These are phyloP conservation scores for Charaxes varanes DNA, from an alignment of 1,140 invertebrate genomes.

Conservation along the genomic window DNA sequence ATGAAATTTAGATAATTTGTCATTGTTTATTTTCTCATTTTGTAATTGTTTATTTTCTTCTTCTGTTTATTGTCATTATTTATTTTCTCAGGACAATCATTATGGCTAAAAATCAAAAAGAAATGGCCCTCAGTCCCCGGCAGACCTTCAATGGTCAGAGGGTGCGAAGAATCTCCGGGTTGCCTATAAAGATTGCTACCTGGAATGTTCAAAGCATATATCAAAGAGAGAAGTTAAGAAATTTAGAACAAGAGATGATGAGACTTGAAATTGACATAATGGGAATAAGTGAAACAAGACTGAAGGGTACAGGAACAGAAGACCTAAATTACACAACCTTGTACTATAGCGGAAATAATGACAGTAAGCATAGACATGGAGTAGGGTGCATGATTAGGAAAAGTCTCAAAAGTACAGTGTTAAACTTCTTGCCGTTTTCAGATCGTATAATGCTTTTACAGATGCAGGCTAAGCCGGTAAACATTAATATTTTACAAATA, in stretches of 20 bases:
- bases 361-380: too few relatives aligned
- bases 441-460: conserved; percentile 23
- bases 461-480: conserved; percentile 14
- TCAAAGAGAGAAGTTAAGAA: conserved; percentile 8
- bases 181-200: conserved; percentile 17
- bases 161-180: conserved; percentile 28
- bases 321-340: conserved; percentile 10
- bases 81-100: too few relatives aligned
- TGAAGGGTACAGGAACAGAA: conserved; percentile 7
- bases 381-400: conserved; percentile 9
- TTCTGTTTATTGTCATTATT: too few relatives aligned
- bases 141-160: conserved; percentile 25
- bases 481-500: conserved; percentile 37
- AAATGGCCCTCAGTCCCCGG: conserved; percentile 25
- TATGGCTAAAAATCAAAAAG: too few relatives aligned
- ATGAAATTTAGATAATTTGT: too few relatives aligned
- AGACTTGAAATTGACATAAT: conserved; percentile 12
- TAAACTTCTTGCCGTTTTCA: conserved; percentile 11
- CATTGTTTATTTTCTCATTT: too few relatives aligned
- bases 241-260: conserved; percentile 17
- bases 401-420: neutral
- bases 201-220: conserved; percentile 16
- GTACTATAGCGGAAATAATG: too few relatives aligned
- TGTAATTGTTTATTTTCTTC: too few relatives aligned
- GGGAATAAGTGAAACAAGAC: conserved; percentile 14